Evolutionary conservation across 1,140 invertebrate species (phyloP), one percentile per base, ranked within the genome.

Genomic region (Pissodes strobi): DNA sequence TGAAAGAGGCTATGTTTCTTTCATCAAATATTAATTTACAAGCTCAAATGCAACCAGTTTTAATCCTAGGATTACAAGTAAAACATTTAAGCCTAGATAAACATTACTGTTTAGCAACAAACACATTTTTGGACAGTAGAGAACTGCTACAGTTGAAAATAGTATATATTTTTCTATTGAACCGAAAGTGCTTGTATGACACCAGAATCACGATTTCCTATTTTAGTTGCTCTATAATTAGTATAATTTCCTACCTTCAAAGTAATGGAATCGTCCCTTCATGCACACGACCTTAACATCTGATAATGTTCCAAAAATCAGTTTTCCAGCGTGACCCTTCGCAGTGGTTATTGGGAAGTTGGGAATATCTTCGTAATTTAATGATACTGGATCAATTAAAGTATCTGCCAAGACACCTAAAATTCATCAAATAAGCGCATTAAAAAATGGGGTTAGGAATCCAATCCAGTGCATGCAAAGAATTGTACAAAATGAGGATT

Each of bases 211-310:
- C n/a, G n/a, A n/a, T n/a, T n/a, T n/a, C n/a, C n/a, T n/a, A n/a
- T n/a, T 72, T 93, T 94, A 53, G 98, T 90, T 21, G 98, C 97
- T 21, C 98, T 87, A 78, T 99, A 68, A 89, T n/a, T n/a, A n/a
- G n/a, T n/a, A n/a, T n/a, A n/a, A n/a, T n/a, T n/a, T n/a, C 88
- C 76, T 86, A 97, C 95, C 95, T 81, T 98, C 95, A 75, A 97
- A 98, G 67, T 91, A 88, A 80, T 98, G 95, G 78, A 96, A 95
- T 56, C 95, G 83, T 19, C 96, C 95, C 76, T 98, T 92, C 94
- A 98, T 97, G 66, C 93, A 92, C 71, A 98, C 88, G 0, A 96
- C 88, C 0, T 87, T 83, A 2, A 92, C 86, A 2, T 86, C 86
- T 21, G 85, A 80, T 1, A 97, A 77, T 38, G 83, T 82, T n/a